Percentiles rank a stretch among this genome's conserved stretches.
phyloP scores from a whole-genome alignment of 1,140 invertebrate species.

The Zaprionus ghesquierei region DNA sequence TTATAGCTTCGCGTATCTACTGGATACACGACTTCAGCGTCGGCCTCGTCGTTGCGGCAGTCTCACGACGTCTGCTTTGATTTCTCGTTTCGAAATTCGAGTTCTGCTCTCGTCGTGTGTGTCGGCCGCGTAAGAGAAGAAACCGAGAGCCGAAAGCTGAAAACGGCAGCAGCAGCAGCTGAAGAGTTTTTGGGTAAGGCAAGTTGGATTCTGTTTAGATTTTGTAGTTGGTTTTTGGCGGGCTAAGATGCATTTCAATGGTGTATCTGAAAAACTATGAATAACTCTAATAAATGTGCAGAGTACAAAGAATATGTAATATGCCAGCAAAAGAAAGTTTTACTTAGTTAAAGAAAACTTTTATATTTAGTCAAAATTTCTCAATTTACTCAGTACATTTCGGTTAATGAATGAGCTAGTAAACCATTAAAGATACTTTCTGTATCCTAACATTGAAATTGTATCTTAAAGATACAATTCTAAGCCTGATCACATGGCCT shows the following conservation, averaged over 20 bases:
- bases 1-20: slow-evolving; percentile 78
- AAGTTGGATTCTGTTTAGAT: background rate
- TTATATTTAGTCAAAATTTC: background rate
- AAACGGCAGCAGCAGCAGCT: slow-evolving; percentile 1
- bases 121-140: slow-evolving; percentile 19
- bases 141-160: background rate
- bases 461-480: background rate
- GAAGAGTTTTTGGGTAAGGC: background rate
- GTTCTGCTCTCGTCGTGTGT: background rate
- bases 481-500: background rate
- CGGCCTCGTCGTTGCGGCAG: slow-evolving; percentile 26
- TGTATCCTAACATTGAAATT: background rate
- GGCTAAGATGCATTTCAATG: background rate
- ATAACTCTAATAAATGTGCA: background rate
- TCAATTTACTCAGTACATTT: no score
- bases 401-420: no score
- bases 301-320: no score
- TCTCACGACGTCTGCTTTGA: slow-evolving; percentile 42
- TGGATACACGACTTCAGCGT: slow-evolving; percentile 57
- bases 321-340: background rate
- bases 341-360: background rate
- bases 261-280: background rate
- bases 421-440: no score
- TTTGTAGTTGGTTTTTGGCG: background rate
- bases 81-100: slow-evolving; percentile 51